These are phyloP conservation scores for Agrilus mali DNA, from an alignment of 2,888 invertebrate species.

Conservation along the genomic window DNA sequence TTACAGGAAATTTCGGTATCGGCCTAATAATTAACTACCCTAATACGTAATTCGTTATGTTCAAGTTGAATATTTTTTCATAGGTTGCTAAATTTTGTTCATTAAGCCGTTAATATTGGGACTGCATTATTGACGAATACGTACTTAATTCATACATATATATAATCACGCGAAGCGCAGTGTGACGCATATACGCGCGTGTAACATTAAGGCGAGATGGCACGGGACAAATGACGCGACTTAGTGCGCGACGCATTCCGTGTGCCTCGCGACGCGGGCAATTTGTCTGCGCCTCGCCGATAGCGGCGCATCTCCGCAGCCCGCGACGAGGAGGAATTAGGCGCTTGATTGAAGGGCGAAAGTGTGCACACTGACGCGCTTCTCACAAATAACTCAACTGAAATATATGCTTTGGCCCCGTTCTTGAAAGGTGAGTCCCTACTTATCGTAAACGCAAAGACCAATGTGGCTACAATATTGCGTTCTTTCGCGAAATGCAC, in stretches of 20 bases:
- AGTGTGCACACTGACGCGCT: conserved; percentile 29
- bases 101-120: not conserved
- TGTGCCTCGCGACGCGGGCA: conserved; percentile 23
- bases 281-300: conserved; percentile 26
- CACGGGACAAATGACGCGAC: conserved; percentile 25
- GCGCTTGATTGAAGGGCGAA: conserved; percentile 30
- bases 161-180: too few relatives aligned
- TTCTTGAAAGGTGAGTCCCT: conserved; percentile 20
- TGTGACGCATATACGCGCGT: too few relatives aligned
- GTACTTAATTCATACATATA: too few relatives aligned
- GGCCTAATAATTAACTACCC: too few relatives aligned
- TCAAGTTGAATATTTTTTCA: too few relatives aligned
- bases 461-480: too few relatives aligned
- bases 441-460: conserved; percentile 5
- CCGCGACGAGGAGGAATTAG: conserved; percentile 27
- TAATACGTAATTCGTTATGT: too few relatives aligned
- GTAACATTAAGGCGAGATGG: conserved; percentile 10
- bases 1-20: too few relatives aligned
- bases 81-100: too few relatives aligned
- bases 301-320: too few relatives aligned
- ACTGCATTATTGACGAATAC: too few relatives aligned
- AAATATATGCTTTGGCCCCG: conserved; percentile 19
- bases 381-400: conserved; percentile 30
- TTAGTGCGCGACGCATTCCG: conserved; percentile 23
- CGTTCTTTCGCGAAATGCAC: too few relatives aligned